phyloP scores from a whole-genome alignment of 2,113 vertebrate genomes.

The Sorex araneus region DNA sequence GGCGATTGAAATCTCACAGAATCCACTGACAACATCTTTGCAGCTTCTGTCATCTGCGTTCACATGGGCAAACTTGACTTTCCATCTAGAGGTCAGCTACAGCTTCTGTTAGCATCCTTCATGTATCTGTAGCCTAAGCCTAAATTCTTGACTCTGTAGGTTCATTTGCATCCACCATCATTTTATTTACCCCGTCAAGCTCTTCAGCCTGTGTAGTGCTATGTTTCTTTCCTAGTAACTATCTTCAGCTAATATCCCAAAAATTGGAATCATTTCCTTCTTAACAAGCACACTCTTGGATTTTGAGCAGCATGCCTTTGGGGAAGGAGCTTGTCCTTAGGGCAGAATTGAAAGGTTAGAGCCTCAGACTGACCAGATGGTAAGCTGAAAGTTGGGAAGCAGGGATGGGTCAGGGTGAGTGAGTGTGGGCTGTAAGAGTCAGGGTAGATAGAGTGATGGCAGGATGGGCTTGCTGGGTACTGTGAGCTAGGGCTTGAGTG shows the following conservation, averaged over 20 bases:
- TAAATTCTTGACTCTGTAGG: not conserved
- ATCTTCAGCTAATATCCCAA: conserved; percentile 10
- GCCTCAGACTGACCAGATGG: not conserved
- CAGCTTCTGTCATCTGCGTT: conserved; percentile 71
- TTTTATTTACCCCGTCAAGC: conserved; percentile 64
- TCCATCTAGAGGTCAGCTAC: conserved; percentile 44
- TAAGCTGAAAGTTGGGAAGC: not conserved
- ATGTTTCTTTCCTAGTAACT: conserved; percentile 17
- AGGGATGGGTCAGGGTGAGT: not conserved
- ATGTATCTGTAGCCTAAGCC: conserved; percentile 13
- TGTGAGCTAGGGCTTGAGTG: not conserved
- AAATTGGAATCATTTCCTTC: not conserved
- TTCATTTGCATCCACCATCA: conserved; percentile 41
- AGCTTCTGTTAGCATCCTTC: not conserved
- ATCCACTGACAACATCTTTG: conserved; percentile 64
- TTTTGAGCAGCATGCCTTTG: not conserved
- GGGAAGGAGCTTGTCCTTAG: not conserved
- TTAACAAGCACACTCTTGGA: not conserved
- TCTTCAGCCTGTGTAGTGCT: conserved; percentile 43
- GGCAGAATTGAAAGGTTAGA: not conserved
- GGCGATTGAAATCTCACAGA: conserved; percentile 49
- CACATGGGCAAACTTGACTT: conserved; percentile 72
- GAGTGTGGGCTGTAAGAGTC: not conserved
- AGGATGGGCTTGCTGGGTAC: not conserved
- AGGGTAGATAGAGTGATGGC: not conserved